Evolutionary conservation across 2,797 vertebrate species (phyloP).

Genomic region (Acanthurus leucopareius): DNA sequence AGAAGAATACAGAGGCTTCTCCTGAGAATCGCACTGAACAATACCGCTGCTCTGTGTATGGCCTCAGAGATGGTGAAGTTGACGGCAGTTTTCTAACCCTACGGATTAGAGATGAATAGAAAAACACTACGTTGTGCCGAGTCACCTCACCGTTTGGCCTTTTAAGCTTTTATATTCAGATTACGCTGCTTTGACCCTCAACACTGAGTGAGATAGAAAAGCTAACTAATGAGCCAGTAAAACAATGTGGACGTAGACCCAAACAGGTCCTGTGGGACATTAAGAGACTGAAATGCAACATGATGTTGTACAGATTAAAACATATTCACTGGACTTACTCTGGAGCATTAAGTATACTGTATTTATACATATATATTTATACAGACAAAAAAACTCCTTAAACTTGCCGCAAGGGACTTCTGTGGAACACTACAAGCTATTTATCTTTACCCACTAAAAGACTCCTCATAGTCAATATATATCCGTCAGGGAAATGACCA

Average conservation of each 20-base stretch:
- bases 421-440: conserved; percentile 41
- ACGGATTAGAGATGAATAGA: conserved; percentile 74
- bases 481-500: conserved; percentile 43
- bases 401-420: conserved; percentile 44
- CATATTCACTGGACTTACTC: background rate
- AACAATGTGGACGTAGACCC: conserved; percentile 46
- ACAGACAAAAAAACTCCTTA: background rate
- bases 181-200: conserved; percentile 44
- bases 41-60: conserved; percentile 74
- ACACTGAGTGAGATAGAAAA: conserved; percentile 44
- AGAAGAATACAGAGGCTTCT: conserved; percentile 84
- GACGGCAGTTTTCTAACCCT: conserved; percentile 80
- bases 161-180: conserved; percentile 67
- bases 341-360: background rate
- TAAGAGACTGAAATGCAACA: conserved; percentile 13
- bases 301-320: background rate
- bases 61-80: conserved; percentile 64
- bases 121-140: conserved; percentile 50
- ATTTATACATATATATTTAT: conserved; percentile 3
- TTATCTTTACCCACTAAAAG: conserved; percentile 51
- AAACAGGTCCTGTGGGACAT: conserved; percentile 23
- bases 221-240: conserved; percentile 42
- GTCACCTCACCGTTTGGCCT: conserved; percentile 57
- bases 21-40: conserved; percentile 82
- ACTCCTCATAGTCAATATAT: conserved; percentile 53